Evolutionary conservation across 2,797 vertebrate genomes (phyloP).

Genomic region (Micrastur ruficollis): DNA sequence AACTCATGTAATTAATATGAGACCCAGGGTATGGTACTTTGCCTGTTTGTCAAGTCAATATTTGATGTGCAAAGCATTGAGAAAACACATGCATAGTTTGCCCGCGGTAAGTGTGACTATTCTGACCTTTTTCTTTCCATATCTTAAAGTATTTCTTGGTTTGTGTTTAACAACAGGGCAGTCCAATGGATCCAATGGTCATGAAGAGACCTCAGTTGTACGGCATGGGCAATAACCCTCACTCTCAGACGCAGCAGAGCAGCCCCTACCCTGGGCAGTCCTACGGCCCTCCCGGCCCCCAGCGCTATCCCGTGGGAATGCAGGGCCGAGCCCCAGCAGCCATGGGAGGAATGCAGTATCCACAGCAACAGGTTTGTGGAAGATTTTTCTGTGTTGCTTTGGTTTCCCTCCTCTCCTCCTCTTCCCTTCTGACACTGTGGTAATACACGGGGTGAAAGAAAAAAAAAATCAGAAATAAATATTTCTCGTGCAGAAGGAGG

Average conservation of each 20-base stretch:
- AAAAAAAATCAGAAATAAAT: neutral
- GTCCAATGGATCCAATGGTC: conserved; percentile 87
- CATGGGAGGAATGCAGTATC: conserved; percentile 89
- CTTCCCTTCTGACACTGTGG: neutral
- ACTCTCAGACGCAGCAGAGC: conserved; percentile 86
- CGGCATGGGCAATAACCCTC: conserved; percentile 83
- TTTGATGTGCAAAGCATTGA: neutral
- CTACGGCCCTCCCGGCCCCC: conserved; percentile 83
- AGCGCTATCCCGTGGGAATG: conserved; percentile 88
- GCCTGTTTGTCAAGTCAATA: neutral
- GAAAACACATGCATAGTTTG: neutral
- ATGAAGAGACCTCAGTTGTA: conserved; percentile 94
- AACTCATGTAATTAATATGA: neutral
- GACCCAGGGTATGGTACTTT: neutral
- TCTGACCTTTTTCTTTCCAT: neutral
- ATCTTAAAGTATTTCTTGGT: neutral
- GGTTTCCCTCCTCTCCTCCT: neutral
- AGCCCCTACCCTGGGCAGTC: conserved; percentile 84
- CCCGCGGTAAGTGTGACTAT: rapidly evolving
- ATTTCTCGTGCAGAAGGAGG: neutral
- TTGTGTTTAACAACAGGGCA: conserved; percentile 76
- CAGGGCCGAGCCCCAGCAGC: conserved; percentile 83
- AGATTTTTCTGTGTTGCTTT: neutral
- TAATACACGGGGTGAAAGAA: neutral
- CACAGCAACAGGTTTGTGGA: conserved; percentile 89